Evolutionary conservation across 2,797 vertebrate species (phyloP), one percentile per base, ranked within the genome.

Genomic region (Chelon labrosus): DNA sequence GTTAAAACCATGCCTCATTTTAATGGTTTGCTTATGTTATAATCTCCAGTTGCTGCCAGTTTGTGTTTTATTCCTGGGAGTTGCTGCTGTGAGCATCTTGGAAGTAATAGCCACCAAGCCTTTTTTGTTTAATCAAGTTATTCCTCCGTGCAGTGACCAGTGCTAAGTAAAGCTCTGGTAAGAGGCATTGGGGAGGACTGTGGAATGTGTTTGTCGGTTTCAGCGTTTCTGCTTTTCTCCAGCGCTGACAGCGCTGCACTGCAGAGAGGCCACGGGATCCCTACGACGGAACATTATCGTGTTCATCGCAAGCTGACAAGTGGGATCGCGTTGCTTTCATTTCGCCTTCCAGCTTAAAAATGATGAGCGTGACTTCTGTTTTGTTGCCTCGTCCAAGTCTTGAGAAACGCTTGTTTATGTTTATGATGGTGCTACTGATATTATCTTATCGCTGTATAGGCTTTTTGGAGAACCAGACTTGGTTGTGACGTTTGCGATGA

Each of bases 111-210:
- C 61, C 16, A 37, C 46, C 27, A 14, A 58, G 46, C 10, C 52
- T 46, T 13, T 13, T 75, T 75, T 56, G 62, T 62, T 70, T 85
- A 68, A 87, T 87, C 9, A 67, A 77, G 79, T 76, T 67, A 55
- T 85, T 75, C 53, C 70, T 75, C 79, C 74, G 74, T 81, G 79
- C 62, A 74, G 60, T 91, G 81, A 75, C 74, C 80, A 80, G 80
- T 66, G 72, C 81, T 85, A 83, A 91, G 85, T 81, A 79, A 88
- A 87, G 72, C 38, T 84, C 79, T 71, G 58, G 39, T 50, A 31
- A 75, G 65, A 86, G 74, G 53, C 76, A 74, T 71, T 46, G 50
- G 66, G 76, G 79, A 79, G 42, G 61, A 77, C 75, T 60, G 44
- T 41, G 78, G 77, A 80, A 85, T 61, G 62, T 80, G 68, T 80